Conservation (phyloP, 2,888 invertebrate genomes). For the Chromoteleia sp. region DNA sequence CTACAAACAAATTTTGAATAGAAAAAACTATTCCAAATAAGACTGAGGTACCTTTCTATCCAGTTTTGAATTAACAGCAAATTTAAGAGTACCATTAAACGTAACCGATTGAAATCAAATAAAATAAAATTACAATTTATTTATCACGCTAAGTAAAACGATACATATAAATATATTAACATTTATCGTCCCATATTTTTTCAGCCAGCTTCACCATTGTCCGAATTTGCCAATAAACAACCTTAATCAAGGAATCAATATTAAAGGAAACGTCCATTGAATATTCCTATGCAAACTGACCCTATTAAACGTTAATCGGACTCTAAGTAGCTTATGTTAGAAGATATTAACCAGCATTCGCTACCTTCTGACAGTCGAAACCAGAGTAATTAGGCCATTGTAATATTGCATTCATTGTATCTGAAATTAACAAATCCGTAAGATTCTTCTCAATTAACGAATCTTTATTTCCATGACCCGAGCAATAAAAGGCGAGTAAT, state of each 20-base stretch:
- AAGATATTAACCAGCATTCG: slow-evolving; percentile 50
- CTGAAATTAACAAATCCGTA: slow-evolving; percentile 13
- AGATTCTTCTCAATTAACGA: neutral
- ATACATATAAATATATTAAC: no score
- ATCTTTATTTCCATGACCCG: neutral
- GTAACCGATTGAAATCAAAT: no score
- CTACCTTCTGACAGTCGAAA: slow-evolving; percentile 43
- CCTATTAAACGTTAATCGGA: slow-evolving; percentile 46
- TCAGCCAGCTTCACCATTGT: neutral
- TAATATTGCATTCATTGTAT: slow-evolving; percentile 26
- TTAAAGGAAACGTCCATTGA: slow-evolving; percentile 37
- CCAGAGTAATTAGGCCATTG: slow-evolving; percentile 46
- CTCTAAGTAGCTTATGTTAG: slow-evolving; percentile 59
- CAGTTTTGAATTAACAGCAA: no score
- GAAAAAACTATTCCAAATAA: no score
- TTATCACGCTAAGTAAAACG: no score
- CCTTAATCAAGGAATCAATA: slow-evolving; percentile 59
- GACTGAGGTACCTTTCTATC: no score
- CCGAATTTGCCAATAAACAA: slow-evolving; percentile 31
- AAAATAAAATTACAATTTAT: no score
- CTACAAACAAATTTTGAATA: no score
- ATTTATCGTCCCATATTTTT: neutral
- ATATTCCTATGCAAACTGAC: slow-evolving; percentile 51
- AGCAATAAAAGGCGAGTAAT: neutral
- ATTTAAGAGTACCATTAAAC: no score